A percentile compares a stretch with the other conserved stretches of the same genome.
Evolutionary conservation across 2,888 invertebrate genomes (phyloP).

Genomic region (Hydrotaea cyrtoneurina): DNA sequence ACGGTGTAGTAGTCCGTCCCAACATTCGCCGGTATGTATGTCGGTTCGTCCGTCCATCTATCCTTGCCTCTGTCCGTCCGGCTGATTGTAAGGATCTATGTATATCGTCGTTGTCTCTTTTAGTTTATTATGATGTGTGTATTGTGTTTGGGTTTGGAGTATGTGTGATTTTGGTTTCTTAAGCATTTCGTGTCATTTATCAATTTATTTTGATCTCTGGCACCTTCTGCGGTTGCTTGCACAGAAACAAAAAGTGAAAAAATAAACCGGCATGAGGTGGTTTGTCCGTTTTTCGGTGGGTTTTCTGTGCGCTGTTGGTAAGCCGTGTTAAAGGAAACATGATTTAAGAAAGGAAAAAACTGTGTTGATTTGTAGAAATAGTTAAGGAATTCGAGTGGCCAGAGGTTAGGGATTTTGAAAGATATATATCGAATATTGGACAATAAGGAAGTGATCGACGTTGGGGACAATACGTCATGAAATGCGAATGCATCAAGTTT

Average conservation of each 20-base stretch:
- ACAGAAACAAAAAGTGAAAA: background rate
- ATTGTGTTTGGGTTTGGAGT: background rate
- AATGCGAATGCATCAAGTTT: no score
- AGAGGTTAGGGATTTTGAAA: background rate
- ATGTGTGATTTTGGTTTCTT: constrained; percentile 44
- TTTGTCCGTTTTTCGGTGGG: background rate
- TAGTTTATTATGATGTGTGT: constrained; percentile 63
- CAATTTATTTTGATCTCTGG: constrained; percentile 68
- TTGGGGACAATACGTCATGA: no score
- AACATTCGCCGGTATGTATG: background rate
- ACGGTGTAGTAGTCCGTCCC: background rate
- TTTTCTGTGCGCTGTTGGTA: background rate
- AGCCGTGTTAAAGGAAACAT: constrained; percentile 39
- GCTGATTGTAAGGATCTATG: constrained; percentile 61
- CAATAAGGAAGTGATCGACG: no score
- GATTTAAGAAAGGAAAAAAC: constrained; percentile 46
- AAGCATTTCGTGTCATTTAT: constrained; percentile 68
- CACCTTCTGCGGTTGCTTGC: constrained; percentile 53
- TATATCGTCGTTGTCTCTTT: constrained; percentile 46
- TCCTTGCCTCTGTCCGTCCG: background rate
- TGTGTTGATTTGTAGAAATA: constrained; percentile 54
- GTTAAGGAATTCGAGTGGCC: constrained; percentile 31
- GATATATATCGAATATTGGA: no score
- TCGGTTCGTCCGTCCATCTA: background rate
- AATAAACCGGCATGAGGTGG: constrained; percentile 42